Evolutionary conservation across 2,888 invertebrate genomes (phyloP).

Genomic region (Hermaeophaga mercurialis): DNA sequence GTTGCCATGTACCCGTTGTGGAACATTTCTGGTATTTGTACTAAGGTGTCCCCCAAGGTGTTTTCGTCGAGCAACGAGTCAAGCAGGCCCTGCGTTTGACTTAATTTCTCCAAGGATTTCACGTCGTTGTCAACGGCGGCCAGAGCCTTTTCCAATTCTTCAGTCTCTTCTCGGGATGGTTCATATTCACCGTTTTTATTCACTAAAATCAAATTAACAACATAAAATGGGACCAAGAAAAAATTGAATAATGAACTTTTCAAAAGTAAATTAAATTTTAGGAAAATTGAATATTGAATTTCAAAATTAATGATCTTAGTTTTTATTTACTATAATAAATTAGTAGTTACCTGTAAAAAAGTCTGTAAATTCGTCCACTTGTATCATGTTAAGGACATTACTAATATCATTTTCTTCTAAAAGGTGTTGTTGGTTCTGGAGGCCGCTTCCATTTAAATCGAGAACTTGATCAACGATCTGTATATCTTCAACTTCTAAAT

Average conservation of each 20-base stretch:
- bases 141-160: conserved; percentile 84
- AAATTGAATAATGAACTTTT: no score
- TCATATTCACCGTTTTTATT: conserved; percentile 74
- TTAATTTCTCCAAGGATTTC: conserved; percentile 71
- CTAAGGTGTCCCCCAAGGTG: conserved; percentile 57
- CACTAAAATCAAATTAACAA: no score
- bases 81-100: conserved; percentile 63
- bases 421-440: conserved; percentile 69
- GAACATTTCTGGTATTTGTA: conserved; percentile 54
- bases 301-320: background rate
- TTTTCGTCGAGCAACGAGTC: conserved; percentile 71
- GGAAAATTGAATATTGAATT: no score
- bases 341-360: conserved; percentile 69
- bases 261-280: no score
- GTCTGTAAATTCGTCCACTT: conserved; percentile 83
- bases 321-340: background rate
- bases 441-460: conserved; percentile 62
- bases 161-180: conserved; percentile 80
- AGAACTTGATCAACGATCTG: conserved; percentile 65
- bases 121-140: conserved; percentile 78
- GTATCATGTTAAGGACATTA: conserved; percentile 77
- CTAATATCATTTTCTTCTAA: conserved; percentile 75
- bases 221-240: no score
- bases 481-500: conserved; percentile 57
- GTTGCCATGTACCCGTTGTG: conserved; percentile 58